Percentiles rank a stretch among this genome's conserved stretches.
phyloP scores from a whole-genome alignment of 2,888 invertebrate genomes.

The Athalia circularis region DNA sequence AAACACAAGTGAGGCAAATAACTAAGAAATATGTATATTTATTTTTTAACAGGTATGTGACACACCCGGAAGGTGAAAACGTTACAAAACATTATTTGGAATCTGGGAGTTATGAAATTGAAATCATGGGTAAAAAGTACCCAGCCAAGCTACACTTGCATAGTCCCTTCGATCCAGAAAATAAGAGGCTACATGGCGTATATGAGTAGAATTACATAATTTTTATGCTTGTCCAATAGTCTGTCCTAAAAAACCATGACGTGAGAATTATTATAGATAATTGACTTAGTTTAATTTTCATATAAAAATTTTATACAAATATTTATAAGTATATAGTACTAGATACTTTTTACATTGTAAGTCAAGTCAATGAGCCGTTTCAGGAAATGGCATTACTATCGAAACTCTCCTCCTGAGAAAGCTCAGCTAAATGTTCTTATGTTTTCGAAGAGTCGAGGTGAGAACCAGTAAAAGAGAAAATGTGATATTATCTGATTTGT shows the following conservation, averaged over 20 bases:
- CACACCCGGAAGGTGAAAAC: constrained; percentile 77
- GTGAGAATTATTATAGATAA: no score
- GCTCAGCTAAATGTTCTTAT: no score
- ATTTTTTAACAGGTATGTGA: constrained; percentile 75
- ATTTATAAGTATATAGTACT: no score
- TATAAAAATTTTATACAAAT: no score
- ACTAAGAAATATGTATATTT: constrained; percentile 75
- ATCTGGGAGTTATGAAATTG: constrained; percentile 86
- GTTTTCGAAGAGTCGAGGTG: no score
- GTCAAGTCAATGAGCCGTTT: no score
- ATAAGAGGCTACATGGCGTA: constrained; percentile 82
- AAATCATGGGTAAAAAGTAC: constrained; percentile 85
- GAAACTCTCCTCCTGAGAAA: no score
- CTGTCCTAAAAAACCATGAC: neutral
- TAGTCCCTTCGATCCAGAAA: constrained; percentile 89
- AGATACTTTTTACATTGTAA: no score
- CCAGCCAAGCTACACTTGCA: constrained; percentile 82
- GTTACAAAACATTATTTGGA: constrained; percentile 82
- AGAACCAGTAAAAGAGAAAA: no score
- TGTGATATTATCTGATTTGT: no score
- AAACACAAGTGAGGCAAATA: constrained; percentile 75
- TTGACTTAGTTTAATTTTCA: no score
- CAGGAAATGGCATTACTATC: no score
- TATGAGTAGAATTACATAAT: constrained; percentile 64
- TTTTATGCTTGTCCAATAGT: constrained; percentile 1